Evolutionary conservation across 37 sponge, comb jelly and placozoan species (phyloP).

Genomic region (Hexactinellida sp.): DNA sequence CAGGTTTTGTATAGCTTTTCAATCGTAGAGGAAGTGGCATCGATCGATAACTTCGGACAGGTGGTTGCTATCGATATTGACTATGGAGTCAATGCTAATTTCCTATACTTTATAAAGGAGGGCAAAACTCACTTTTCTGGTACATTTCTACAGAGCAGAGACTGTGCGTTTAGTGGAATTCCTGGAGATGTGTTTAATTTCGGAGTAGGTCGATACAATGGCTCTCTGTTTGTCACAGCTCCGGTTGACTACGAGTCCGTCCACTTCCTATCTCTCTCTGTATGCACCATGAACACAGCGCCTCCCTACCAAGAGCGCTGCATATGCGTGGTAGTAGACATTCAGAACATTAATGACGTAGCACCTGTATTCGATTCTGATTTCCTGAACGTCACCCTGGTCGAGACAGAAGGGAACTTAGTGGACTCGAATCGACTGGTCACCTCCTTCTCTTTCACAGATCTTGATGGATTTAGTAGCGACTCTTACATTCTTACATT

Average conservation of each 20-base stretch:
- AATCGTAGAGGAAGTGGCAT: neutral
- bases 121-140: neutral
- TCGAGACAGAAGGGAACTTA: neutral
- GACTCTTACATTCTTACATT: neutral
- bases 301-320: neutral
- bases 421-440: neutral
- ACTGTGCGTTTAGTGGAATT: neutral
- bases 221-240: neutral
- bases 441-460: neutral
- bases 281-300: neutral
- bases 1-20: neutral
- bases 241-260: neutral
- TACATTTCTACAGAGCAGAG: neutral
- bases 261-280: neutral
- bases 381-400: neutral
- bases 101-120: neutral
- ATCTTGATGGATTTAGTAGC: neutral
- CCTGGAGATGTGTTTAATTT: neutral
- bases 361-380: neutral
- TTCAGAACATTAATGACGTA: conserved; percentile 1
- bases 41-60: neutral
- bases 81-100: neutral
- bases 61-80: neutral
- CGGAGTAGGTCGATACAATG: neutral
- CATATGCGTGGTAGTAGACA: neutral